phyloP scores from a whole-genome alignment of 2,113 vertebrate species.

The Nesogale talazaci region DNA sequence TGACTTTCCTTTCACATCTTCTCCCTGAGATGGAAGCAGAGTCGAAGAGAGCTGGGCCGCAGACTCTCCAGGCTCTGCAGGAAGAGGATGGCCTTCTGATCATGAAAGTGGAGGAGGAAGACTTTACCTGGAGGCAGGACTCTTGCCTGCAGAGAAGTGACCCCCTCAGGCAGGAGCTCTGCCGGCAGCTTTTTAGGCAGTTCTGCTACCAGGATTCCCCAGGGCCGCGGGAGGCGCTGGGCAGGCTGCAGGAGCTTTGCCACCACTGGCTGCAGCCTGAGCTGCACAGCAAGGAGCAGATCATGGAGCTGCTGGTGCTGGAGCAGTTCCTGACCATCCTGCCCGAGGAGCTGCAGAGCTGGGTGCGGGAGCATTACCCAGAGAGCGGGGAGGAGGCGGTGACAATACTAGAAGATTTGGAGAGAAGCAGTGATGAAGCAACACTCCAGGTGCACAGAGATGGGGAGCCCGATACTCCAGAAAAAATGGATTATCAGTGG shows the following conservation, averaged over 20 bases:
- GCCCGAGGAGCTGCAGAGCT: background rate
- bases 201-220: slow-evolving; percentile 53
- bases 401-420: slow-evolving; percentile 5
- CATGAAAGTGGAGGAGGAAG: slow-evolving; percentile 57
- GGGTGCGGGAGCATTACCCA: background rate
- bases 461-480: background rate
- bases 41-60: slow-evolving; percentile 19
- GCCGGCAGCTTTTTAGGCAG: slow-evolving; percentile 32
- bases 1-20: background rate
- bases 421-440: slow-evolving; percentile 31
- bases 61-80: background rate
- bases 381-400: slow-evolving; percentile 48
- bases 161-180: slow-evolving; percentile 16
- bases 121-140: slow-evolving; percentile 15
- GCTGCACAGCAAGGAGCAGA: slow-evolving; percentile 39
- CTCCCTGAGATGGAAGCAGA: slow-evolving; percentile 6
- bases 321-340: slow-evolving; percentile 66
- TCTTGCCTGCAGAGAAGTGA: background rate
- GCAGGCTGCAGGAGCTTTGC: too few species aligned
- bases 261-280: slow-evolving; percentile 59
- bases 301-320: slow-evolving; percentile 63
- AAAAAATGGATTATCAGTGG: background rate
- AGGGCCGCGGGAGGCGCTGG: fast-evolving
- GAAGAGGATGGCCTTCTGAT: slow-evolving; percentile 26
- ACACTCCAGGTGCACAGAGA: background rate